Evolutionary conservation across 2,888 invertebrate species (phyloP).

Genomic region (Dryadula phaetusa): DNA sequence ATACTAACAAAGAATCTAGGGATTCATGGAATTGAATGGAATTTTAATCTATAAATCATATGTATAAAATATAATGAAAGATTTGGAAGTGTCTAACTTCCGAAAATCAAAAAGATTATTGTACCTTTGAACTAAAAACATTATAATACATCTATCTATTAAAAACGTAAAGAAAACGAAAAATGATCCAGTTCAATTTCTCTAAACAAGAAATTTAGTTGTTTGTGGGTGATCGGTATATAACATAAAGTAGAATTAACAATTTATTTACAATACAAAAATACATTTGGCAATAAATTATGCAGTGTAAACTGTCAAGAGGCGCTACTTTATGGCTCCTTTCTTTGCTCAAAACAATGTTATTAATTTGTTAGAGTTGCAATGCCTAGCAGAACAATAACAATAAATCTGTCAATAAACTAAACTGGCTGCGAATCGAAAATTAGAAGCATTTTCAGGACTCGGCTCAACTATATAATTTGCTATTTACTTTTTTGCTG

Average conservation of each 20-base stretch:
- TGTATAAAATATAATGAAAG: too few species aligned
- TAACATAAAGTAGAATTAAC: not conserved
- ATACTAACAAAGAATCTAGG: too few species aligned
- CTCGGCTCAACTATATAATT: constrained; percentile 6
- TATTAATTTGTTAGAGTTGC: constrained; percentile 56
- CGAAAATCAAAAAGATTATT: too few species aligned
- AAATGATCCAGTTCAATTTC: too few species aligned
- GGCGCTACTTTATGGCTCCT: constrained; percentile 30
- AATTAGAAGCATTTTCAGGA: constrained; percentile 39
- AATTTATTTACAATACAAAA: constrained; percentile 10
- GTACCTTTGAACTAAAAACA: too few species aligned
- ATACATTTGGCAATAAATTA: constrained; percentile 24
- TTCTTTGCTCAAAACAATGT: constrained; percentile 41
- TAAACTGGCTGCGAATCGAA: constrained; percentile 42
- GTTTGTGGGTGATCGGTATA: too few species aligned
- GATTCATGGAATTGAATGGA: too few species aligned
- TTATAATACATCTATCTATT: too few species aligned
- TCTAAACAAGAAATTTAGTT: too few species aligned
- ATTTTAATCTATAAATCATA: too few species aligned
- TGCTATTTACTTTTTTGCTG: constrained; percentile 18
- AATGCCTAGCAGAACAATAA: constrained; percentile 50
- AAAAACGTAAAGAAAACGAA: too few species aligned
- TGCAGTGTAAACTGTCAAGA: constrained; percentile 29
- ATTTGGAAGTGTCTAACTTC: too few species aligned
- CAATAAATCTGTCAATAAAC: constrained; percentile 62